A percentile compares a stretch with the other conserved stretches of the same genome.
Conservation (phyloP, 2,888 invertebrate genomes). For the Parochlus steinenii region DNA sequence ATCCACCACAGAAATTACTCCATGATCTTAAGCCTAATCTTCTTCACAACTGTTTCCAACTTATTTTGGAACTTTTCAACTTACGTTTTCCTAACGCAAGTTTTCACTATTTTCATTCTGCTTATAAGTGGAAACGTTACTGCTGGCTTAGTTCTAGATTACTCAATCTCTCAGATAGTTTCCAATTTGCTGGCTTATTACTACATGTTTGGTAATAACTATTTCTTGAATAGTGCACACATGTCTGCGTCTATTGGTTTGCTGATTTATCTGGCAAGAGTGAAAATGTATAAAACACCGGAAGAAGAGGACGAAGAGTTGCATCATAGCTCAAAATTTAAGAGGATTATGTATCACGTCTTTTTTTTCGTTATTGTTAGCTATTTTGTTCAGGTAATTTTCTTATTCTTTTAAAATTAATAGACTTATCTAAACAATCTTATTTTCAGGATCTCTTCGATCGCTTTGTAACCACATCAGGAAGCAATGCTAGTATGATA, state of each 20-base stretch:
- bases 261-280: conserved; percentile 3
- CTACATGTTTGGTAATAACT: conserved; percentile 24
- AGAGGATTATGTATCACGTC: too few species aligned
- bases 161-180: conserved; percentile 24
- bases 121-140: conserved; percentile 40
- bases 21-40: conserved; percentile 21
- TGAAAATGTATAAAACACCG: conserved; percentile 1
- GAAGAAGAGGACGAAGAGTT: conserved; percentile 3
- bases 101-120: conserved; percentile 50
- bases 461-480: conserved; percentile 6
- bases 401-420: conserved; percentile 4
- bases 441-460: conserved; percentile 9
- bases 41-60: conserved; percentile 24
- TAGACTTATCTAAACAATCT: too few species aligned
- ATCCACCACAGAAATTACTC: conserved; percentile 14
- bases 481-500: too few species aligned
- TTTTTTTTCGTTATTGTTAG: too few species aligned
- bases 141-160: conserved; percentile 24
- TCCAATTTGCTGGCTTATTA: conserved; percentile 23
- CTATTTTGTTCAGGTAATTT: conserved; percentile 1
- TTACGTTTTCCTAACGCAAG: conserved; percentile 63
- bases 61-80: conserved; percentile 70
- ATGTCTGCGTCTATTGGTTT: conserved; percentile 2
- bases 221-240: conserved; percentile 14
- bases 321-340: too few species aligned